Conservation (phyloP, 1,140 invertebrate genomes). For the Bombus affinis region DNA sequence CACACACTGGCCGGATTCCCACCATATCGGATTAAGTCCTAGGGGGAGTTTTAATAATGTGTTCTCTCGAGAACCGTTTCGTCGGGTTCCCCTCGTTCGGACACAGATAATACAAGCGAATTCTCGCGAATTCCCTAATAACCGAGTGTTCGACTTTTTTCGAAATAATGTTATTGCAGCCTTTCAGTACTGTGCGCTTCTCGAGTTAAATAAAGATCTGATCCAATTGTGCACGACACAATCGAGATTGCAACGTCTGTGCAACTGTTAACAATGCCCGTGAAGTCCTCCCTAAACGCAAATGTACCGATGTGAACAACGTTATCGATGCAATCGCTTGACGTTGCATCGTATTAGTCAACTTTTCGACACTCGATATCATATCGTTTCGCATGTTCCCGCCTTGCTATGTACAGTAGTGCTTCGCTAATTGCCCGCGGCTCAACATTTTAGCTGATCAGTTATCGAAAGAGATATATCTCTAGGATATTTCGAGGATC, state of each 20-base stretch:
- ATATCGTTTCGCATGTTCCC: neutral
- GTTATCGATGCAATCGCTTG: neutral
- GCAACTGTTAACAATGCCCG: constrained; percentile 28
- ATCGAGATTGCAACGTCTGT: constrained; percentile 21
- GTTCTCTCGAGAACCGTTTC: constrained; percentile 6
- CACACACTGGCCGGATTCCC: constrained; percentile 50
- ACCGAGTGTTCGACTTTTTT: neutral
- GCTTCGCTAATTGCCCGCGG: neutral
- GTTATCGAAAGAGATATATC: neutral
- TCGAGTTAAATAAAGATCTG: constrained; percentile 1
- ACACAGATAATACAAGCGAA: neutral
- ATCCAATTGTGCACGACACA: constrained; percentile 1
- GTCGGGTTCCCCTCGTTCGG: constrained; percentile 6
- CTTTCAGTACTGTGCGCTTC: constrained; percentile 45
- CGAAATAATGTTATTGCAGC: constrained; percentile 15
- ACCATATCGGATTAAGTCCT: constrained; percentile 14
- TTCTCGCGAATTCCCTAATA: neutral
- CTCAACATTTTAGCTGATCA: neutral
- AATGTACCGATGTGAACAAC: constrained; percentile 16
- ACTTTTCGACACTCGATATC: no score
- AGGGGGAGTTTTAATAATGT: neutral
- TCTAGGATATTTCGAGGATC: neutral
- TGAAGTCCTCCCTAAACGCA: neutral
- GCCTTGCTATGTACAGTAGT: neutral
- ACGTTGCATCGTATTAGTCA: neutral